phyloP scores from a whole-genome alignment of 2,113 vertebrate genomes.

The Scophthalmus maximus region DNA sequence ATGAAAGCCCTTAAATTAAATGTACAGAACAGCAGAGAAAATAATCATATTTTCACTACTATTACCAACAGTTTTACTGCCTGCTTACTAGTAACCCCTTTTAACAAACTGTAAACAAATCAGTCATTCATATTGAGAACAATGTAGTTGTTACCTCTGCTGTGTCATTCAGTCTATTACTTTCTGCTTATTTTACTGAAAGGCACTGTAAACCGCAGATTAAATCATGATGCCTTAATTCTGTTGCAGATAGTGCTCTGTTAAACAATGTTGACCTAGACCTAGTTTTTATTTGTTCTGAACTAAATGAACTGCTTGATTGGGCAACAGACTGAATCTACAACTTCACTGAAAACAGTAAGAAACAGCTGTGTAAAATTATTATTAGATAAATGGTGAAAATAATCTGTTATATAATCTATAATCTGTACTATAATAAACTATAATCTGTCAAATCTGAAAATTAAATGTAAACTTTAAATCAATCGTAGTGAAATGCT shows the following conservation, averaged over 20 bases:
- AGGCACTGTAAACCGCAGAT: background rate
- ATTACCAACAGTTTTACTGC: background rate
- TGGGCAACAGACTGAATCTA: background rate
- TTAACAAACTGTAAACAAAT: background rate
- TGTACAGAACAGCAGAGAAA: background rate
- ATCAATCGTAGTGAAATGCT: background rate
- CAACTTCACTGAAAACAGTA: background rate
- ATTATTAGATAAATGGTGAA: background rate
- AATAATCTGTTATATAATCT: background rate
- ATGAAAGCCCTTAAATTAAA: background rate
- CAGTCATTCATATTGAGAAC: background rate
- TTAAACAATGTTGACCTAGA: no score
- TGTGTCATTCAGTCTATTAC: background rate
- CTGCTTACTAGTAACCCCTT: background rate
- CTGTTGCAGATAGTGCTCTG: background rate
- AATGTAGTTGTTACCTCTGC: background rate
- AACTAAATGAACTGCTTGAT: background rate
- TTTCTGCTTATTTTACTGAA: no score
- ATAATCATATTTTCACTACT: background rate
- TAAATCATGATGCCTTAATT: background rate
- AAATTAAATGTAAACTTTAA: background rate
- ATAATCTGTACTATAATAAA: background rate
- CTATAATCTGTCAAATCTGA: no score
- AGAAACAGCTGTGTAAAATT: background rate
- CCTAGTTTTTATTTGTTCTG: background rate